These are phyloP conservation scores for Doryteuthis pealeii DNA, from an alignment of 1,140 invertebrate species.

Conservation along the genomic window DNA sequence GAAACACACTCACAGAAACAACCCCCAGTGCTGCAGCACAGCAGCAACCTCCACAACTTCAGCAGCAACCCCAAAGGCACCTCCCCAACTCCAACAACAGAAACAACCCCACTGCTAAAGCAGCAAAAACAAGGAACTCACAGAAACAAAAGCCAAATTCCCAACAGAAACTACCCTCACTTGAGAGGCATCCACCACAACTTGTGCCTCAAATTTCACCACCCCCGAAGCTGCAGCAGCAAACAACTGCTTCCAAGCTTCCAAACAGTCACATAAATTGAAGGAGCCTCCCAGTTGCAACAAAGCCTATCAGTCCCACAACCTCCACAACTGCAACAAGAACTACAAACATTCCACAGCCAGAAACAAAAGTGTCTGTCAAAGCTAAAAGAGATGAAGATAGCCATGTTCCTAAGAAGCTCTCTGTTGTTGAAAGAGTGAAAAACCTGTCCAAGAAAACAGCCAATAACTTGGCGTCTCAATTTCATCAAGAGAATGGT, in stretches of 20 bases:
- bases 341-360: neutral
- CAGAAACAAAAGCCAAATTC: neutral
- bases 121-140: neutral
- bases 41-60: neutral
- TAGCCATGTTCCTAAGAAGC: too few relatives aligned
- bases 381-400: too few relatives aligned
- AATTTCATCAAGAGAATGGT: too few relatives aligned
- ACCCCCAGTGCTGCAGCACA: too few relatives aligned
- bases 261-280: neutral
- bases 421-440: too few relatives aligned
- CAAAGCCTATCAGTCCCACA: neutral
- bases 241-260: neutral
- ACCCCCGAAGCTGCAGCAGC: neutral
- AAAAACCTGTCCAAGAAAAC: too few relatives aligned
- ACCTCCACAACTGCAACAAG: neutral
- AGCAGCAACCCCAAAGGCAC: neutral
- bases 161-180: neutral
- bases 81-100: neutral
- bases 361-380: neutral
- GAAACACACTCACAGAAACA: neutral
- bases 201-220: neutral
- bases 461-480: too few relatives aligned
- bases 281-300: neutral
- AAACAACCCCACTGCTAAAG: neutral
- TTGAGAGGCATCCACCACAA: neutral